Percentiles rank a stretch among this genome's conserved stretches.
Conservation (phyloP, 2,113 vertebrate genomes). For the Dasyornis broadbenti region DNA sequence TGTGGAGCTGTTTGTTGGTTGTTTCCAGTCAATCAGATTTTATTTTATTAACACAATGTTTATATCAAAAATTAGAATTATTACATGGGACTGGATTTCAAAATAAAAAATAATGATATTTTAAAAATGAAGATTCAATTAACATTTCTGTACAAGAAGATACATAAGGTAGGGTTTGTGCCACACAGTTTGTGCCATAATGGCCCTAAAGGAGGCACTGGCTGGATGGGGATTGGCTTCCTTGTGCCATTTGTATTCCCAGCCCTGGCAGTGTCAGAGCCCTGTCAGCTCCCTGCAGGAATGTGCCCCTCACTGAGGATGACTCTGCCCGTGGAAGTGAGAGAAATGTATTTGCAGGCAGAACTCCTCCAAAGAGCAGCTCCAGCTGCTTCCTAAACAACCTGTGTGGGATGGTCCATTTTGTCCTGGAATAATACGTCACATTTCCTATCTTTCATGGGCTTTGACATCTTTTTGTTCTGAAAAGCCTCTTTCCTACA, state of each 20-base stretch:
- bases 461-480: not conserved
- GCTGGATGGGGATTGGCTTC: not conserved
- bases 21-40: not conserved
- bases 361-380: not conserved
- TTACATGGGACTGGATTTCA: not conserved
- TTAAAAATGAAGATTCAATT: not conserved
- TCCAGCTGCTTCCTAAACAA: not conserved
- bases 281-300: not conserved
- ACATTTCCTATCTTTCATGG: not conserved
- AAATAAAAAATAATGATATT: not conserved
- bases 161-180: rapidly evolving
- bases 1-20: rapidly evolving
- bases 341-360: not conserved
- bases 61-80: not conserved
- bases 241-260: rapidly evolving
- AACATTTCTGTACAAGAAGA: not conserved
- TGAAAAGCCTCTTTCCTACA: not conserved
- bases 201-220: not conserved
- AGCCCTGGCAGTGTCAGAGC: not conserved
- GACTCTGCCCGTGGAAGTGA: not conserved
- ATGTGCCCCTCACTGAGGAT: rapidly evolving
- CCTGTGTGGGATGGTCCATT: rapidly evolving
- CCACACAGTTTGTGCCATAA: rapidly evolving
- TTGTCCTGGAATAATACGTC: rapidly evolving
- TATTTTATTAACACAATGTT: not conserved